Evolutionary conservation across 2,888 invertebrate genomes (phyloP).

Genomic region (Lobophora halterata): DNA sequence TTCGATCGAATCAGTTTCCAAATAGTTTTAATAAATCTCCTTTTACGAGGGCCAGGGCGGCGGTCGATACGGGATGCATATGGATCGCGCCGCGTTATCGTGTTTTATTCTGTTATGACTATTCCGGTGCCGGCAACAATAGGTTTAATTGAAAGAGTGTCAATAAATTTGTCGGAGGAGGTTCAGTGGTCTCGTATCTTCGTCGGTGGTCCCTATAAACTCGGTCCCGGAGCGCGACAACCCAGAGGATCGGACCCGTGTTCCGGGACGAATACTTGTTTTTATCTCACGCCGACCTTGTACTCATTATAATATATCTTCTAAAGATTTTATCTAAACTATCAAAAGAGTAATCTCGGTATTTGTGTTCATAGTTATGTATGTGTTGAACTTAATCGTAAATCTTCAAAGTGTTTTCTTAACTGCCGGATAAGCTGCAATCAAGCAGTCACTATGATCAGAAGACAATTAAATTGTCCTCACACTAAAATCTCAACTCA

Average conservation of each 20-base stretch:
- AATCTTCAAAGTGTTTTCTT: slow-evolving; percentile 29
- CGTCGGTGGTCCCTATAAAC: slow-evolving; percentile 75
- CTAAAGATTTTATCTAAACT: slow-evolving; percentile 52
- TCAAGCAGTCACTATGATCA: slow-evolving; percentile 27
- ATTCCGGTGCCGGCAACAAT: slow-evolving; percentile 71
- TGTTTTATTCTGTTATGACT: slow-evolving; percentile 76
- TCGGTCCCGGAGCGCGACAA: slow-evolving; percentile 51
- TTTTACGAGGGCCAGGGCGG: slow-evolving; percentile 70
- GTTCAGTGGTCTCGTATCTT: slow-evolving; percentile 49
- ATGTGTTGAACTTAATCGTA: slow-evolving; percentile 33
- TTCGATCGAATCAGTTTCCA: slow-evolving; percentile 80
- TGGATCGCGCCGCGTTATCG: slow-evolving; percentile 74
- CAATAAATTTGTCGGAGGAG: slow-evolving; percentile 76
- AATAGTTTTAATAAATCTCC: slow-evolving; percentile 82
- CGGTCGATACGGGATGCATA: slow-evolving; percentile 68
- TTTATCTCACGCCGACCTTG: slow-evolving; percentile 69
- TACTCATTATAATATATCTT: slow-evolving; percentile 72
- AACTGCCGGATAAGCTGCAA: slow-evolving; percentile 26
- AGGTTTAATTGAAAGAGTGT: slow-evolving; percentile 80
- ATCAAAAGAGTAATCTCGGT: slow-evolving; percentile 48
- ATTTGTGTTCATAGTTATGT: slow-evolving; percentile 35
- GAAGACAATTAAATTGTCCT: slow-evolving; percentile 29
- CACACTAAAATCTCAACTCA: slow-evolving; percentile 33
- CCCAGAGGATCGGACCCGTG: slow-evolving; percentile 63
- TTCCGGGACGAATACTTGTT: slow-evolving; percentile 62